Evolutionary conservation across 2,797 vertebrate species (phyloP).

Genomic region (Coranthus polyacanthus): DNA sequence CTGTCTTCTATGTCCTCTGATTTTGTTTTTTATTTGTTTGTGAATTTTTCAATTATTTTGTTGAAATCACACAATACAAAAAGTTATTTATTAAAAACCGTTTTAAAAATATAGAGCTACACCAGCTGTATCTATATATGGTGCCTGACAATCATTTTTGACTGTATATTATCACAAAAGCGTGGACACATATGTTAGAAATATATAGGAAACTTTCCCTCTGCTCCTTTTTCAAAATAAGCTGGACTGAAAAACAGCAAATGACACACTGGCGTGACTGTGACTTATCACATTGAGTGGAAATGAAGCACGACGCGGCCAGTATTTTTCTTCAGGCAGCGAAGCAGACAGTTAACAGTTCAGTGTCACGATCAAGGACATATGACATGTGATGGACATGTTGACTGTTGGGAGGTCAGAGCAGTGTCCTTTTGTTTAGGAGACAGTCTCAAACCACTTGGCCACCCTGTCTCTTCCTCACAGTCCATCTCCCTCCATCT

Average conservation of each 20-base stretch:
- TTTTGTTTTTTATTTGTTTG: too few species aligned
- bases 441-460: slow-evolving; percentile 11
- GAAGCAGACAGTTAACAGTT: slow-evolving; percentile 14
- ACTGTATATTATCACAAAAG: too few species aligned
- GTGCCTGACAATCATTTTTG: too few species aligned
- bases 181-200: too few species aligned
- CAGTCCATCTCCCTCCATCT: neutral
- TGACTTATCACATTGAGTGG: neutral
- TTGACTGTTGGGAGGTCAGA: slow-evolving; percentile 26
- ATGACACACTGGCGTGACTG: neutral
- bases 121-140: too few species aligned
- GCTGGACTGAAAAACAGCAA: neutral
- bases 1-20: too few species aligned
- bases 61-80: too few species aligned
- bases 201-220: too few species aligned
- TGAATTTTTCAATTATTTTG: too few species aligned
- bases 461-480: neutral
- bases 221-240: neutral
- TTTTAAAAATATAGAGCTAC: too few species aligned
- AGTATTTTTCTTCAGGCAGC: slow-evolving; percentile 2
- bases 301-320: neutral
- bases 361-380: slow-evolving; percentile 8
- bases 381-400: slow-evolving; percentile 37
- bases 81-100: too few species aligned
- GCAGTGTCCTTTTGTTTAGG: slow-evolving; percentile 29